These are phyloP conservation scores for Montipora foliosa DNA, from an alignment of 64 coral and sea anemone genomes.

Conservation along the genomic window DNA sequence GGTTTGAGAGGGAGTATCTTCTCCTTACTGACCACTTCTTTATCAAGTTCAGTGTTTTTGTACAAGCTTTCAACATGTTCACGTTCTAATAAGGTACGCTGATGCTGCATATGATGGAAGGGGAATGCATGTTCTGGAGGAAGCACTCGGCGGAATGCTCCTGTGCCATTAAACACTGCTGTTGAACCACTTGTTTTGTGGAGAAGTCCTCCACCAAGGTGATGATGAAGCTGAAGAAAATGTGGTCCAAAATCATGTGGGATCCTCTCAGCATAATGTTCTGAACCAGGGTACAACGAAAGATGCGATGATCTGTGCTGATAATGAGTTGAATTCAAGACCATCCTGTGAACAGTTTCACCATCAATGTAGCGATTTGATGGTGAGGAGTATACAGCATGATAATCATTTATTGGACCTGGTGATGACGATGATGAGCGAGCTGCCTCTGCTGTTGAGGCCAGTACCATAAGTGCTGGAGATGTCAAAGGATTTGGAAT, in stretches of 20 bases:
- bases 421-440: slow-evolving; percentile 80
- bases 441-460: slow-evolving; percentile 92
- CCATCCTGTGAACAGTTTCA: slow-evolving; percentile 89
- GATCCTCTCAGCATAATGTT: slow-evolving; percentile 88
- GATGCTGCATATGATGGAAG: slow-evolving; percentile 90
- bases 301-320: slow-evolving; percentile 86
- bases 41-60: slow-evolving; percentile 60
- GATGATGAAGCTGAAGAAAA: slow-evolving; percentile 87
- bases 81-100: slow-evolving; percentile 76
- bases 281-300: slow-evolving; percentile 81
- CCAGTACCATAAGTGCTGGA: slow-evolving; percentile 94
- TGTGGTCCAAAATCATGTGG: slow-evolving; percentile 84
- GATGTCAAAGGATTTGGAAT: slow-evolving; percentile 92
- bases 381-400: slow-evolving; percentile 87
- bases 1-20: slow-evolving; percentile 66
- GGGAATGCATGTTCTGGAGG: slow-evolving; percentile 90
- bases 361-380: slow-evolving; percentile 84
- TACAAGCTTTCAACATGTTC: slow-evolving; percentile 85
- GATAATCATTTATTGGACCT: slow-evolving; percentile 91
- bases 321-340: slow-evolving; percentile 82
- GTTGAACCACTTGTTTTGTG: slow-evolving; percentile 86
- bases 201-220: slow-evolving; percentile 77
- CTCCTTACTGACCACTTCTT: slow-evolving; percentile 68
- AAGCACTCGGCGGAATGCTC: slow-evolving; percentile 85
- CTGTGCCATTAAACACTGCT: slow-evolving; percentile 84